Conservation (phyloP, 2,797 vertebrate species). For the Intellagama lesueurii region DNA sequence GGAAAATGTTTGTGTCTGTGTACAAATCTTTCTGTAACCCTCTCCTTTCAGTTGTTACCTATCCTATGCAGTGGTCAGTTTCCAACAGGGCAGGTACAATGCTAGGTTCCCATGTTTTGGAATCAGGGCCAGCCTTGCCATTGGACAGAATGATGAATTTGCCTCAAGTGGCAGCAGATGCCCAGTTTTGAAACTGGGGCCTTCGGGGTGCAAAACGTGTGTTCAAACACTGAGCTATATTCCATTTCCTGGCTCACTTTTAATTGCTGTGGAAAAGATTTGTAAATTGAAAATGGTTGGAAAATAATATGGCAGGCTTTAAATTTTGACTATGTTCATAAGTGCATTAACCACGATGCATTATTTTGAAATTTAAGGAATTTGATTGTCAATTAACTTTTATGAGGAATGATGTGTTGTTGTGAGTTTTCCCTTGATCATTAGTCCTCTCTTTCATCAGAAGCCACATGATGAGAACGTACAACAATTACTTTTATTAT, state of each 20-base stretch:
- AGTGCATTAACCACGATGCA: conserved; percentile 69
- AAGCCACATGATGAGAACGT: conserved; percentile 72
- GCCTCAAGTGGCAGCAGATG: too few relatives aligned
- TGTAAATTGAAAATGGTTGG: neutral
- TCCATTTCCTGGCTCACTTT: neutral
- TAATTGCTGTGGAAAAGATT: neutral
- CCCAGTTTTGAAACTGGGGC: neutral
- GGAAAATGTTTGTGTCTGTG: too few relatives aligned
- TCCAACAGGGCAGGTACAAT: too few relatives aligned
- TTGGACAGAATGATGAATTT: too few relatives aligned
- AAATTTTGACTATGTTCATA: conserved; percentile 69
- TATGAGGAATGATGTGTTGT: conserved; percentile 67
- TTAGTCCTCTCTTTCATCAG: conserved; percentile 67
- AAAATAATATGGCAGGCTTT: neutral
- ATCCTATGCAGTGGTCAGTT: too few relatives aligned
- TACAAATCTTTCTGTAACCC: too few relatives aligned
- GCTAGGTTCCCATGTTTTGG: neutral
- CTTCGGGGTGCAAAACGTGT: neutral
- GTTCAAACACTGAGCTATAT: neutral
- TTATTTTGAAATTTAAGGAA: conserved; percentile 75
- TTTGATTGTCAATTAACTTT: conserved; percentile 76
- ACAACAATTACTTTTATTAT: conserved; percentile 75
- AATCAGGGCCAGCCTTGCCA: neutral
- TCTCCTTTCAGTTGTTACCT: too few relatives aligned
- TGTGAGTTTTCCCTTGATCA: conserved; percentile 61